Base-by-base conservation (phyloP, 1,140 invertebrate genomes). In the Phenacoccus solenopsis region DNA sequence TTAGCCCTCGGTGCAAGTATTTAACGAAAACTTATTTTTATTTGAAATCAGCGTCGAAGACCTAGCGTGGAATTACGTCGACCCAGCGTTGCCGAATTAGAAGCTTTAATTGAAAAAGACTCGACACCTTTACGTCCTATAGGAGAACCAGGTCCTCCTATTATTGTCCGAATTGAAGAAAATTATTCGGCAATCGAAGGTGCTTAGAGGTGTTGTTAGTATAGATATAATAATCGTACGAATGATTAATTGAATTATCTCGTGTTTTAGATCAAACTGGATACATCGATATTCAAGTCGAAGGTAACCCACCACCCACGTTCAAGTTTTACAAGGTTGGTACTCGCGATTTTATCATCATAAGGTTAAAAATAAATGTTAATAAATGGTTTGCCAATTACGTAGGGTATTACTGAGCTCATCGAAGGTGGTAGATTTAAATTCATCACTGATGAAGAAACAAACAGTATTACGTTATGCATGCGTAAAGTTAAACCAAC, bases 401-500 rank as follows among this genome's bases (percentile, higher is more conserved):
- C 69, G 67, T 73, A 82, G 80, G 89, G 89, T 71, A 87, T 89
- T 70, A 90, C 87, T 5, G 91, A 96, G 79, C 91, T 98, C 73
- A 87, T 93, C 74, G 93, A 96, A 78, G 93, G 93, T 71, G 94
- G 93, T 74, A 85, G 94, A 70, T 96, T 94, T 81, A 94, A 93
- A 77, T 92, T 93, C 77, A 81, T 92, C 61, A 94, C 93, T 12
- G 92, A 97, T 79, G 89, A 91, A 27, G 89, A 92, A 75, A 88
- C 86, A 57, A 95, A 95, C 77, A 86, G 88, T 28, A 90, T 98
- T 74, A 94, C 92, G 24, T 83, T 98, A 64, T 94, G 92, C 78
- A 97, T 98, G 81, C 86, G 93, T 75, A 98, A 98, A 84, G 87
- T 93, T 72, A 96, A 97, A 78, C 88, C 93, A 13, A 93, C 93